Base-by-base conservation (phyloP, 1,140 invertebrate genomes). In the Leptinotarsa defecta region DNA sequence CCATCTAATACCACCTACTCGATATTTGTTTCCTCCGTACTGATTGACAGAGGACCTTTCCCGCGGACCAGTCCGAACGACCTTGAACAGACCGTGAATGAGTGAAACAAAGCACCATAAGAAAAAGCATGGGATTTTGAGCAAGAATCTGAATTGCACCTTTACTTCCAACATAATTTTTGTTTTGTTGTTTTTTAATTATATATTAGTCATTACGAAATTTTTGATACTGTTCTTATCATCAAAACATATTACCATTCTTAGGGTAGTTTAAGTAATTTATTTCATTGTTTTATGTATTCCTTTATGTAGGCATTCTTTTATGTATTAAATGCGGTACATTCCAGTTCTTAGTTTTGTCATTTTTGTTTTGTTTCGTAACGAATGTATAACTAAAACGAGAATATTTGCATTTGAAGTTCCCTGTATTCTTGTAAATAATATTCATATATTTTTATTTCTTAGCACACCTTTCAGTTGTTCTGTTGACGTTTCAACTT, bases 161-260 rank as follows among this genome's bases (percentile, higher is more conserved):
- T 11, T 11, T 11, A 43, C 34, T 43, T 11, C 2, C 34, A 34
- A 1, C 64, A n/a, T 24, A 20, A 75, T 75, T 78, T 71, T 76
- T 77, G 57, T 77, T 77, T 76, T 74, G 70, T 79, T 80, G 73
- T 79, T 77, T 77, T 76, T 76, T 75, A 65, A 65, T 72, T 17
- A 72, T 65, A 17, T 13, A 64, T 71, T 78, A 78, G 74, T 79
- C 74, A 68, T 48, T 64, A 73, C 27, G 68, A 27, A 67, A 76
- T 79, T 81, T 81, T 81, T 81, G 78, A 80, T 80, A 80, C 78
- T 71, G 74, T 73, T 75, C 65, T 79, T 74, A 76, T 73, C 70
- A 74, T 68, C 48, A 69, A 75, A 73, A 77, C 34, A 74, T 74
- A 78, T 79, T 78, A 73, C 77, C 77, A 76, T 76, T 69, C 57